Evolutionary conservation across 2,797 vertebrate genomes (phyloP).

Genomic region (Melanotaenia boesemani): DNA sequence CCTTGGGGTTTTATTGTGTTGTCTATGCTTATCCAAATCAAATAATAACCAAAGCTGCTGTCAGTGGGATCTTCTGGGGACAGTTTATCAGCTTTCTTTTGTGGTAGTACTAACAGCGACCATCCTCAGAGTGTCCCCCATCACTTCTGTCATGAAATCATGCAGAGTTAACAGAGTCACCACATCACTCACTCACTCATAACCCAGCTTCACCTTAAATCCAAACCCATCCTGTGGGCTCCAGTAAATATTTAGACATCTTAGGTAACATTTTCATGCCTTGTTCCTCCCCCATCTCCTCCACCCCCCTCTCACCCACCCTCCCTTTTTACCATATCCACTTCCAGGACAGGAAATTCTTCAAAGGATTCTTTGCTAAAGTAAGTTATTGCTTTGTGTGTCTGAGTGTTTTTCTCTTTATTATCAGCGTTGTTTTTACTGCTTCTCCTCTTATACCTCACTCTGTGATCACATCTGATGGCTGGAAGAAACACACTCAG

Average conservation of each 20-base stretch:
- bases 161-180: constrained; percentile 21
- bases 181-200: constrained; percentile 45
- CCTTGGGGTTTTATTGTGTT: constrained; percentile 9
- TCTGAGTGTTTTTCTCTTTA: constrained; percentile 62
- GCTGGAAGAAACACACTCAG: constrained; percentile 45
- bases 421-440: constrained; percentile 39
- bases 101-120: constrained; percentile 65
- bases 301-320: constrained; percentile 76
- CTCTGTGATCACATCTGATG: constrained; percentile 68
- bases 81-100: constrained; percentile 26
- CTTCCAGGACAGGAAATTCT: constrained; percentile 99
- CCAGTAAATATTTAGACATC: constrained; percentile 85
- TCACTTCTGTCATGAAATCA: constrained; percentile 36
- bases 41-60: background rate
- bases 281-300: constrained; percentile 90
- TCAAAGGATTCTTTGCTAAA: constrained; percentile 99
- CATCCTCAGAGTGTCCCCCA: constrained; percentile 37
- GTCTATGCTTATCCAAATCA: constrained; percentile 16
- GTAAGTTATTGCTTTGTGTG: constrained; percentile 92
- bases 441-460: constrained; percentile 62
- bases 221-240: constrained; percentile 73
- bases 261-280: constrained; percentile 96
- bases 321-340: constrained; percentile 85
- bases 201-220: constrained; percentile 52
- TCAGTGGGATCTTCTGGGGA: constrained; percentile 2